phyloP scores from a whole-genome alignment of 2,797 vertebrate species.

The Sebastiscus tertius region DNA sequence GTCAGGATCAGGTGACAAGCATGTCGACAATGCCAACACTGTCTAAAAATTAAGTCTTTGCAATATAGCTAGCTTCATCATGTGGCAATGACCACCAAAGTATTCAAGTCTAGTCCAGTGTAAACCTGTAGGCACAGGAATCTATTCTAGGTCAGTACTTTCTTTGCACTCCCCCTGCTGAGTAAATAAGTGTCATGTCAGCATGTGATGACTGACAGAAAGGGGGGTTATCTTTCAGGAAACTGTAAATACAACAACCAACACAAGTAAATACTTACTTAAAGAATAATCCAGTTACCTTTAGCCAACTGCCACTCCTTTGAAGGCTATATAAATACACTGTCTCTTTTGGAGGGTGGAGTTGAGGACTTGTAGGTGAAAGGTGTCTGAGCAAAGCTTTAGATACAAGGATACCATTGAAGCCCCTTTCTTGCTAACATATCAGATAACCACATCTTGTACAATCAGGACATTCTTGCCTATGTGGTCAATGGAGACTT shows the following conservation, averaged over 20 bases:
- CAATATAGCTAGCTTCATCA: not conserved
- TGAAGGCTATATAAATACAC: slow-evolving; percentile 30
- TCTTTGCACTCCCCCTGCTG: not conserved
- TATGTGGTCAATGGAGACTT: not conserved
- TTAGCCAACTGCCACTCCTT: slow-evolving; percentile 12
- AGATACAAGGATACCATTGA: not conserved
- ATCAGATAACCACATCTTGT: not conserved
- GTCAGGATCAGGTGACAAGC: slow-evolving; percentile 29
- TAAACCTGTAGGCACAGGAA: not conserved
- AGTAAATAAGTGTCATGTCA: not conserved
- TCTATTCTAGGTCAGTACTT: not conserved
- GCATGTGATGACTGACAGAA: not conserved
- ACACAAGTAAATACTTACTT: not conserved
- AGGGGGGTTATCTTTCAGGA: not conserved
- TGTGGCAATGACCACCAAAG: not conserved
- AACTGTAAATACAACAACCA: slow-evolving; percentile 7
- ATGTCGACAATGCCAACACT: not conserved
- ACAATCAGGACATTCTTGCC: not conserved
- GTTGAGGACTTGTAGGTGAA: slow-evolving; percentile 62
- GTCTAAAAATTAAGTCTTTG: not conserved
- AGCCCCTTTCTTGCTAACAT: not conserved
- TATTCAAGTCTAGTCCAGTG: not conserved
- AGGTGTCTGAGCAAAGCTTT: slow-evolving; percentile 46
- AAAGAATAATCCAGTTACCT: slow-evolving; percentile 7
- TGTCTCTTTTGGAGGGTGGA: not conserved